These are phyloP conservation scores for Clunio marinus DNA, from an alignment of 2,888 invertebrate genomes.

Conservation along the genomic window DNA sequence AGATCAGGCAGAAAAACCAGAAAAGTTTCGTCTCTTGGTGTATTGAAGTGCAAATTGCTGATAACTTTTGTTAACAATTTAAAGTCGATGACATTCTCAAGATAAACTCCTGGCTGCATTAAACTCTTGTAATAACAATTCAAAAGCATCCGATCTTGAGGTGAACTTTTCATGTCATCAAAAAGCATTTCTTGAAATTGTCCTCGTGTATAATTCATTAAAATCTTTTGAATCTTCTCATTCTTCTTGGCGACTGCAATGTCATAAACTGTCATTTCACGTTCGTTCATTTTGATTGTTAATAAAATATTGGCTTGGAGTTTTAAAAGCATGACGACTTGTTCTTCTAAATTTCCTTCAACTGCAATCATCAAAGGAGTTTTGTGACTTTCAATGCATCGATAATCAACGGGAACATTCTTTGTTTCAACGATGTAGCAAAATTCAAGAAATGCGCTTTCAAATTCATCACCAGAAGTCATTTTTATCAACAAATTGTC, in stretches of 20 bases:
- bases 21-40: constrained; percentile 63
- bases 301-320: constrained; percentile 55
- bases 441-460: constrained; percentile 69
- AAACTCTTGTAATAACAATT: constrained; percentile 58
- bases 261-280: neutral
- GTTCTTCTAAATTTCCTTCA: constrained; percentile 57
- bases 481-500: constrained; percentile 45
- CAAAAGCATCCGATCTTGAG: constrained; percentile 45
- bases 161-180: no score
- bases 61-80: constrained; percentile 59
- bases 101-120: neutral
- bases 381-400: constrained; percentile 61
- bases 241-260: neutral
- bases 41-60: constrained; percentile 53
- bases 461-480: constrained; percentile 55
- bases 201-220: neutral
- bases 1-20: constrained; percentile 90
- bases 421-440: constrained; percentile 74
- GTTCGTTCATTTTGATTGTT: constrained; percentile 33
- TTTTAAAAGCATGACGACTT: constrained; percentile 63
- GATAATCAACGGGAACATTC: constrained; percentile 68
- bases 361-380: constrained; percentile 80
- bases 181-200: constrained; percentile 38
- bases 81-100: constrained; percentile 71
- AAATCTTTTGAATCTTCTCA: neutral